Percentiles rank a stretch among this genome's conserved stretches.
phyloP scores from a whole-genome alignment of 2,888 invertebrate species.

The Eupithecia abbreviata region DNA sequence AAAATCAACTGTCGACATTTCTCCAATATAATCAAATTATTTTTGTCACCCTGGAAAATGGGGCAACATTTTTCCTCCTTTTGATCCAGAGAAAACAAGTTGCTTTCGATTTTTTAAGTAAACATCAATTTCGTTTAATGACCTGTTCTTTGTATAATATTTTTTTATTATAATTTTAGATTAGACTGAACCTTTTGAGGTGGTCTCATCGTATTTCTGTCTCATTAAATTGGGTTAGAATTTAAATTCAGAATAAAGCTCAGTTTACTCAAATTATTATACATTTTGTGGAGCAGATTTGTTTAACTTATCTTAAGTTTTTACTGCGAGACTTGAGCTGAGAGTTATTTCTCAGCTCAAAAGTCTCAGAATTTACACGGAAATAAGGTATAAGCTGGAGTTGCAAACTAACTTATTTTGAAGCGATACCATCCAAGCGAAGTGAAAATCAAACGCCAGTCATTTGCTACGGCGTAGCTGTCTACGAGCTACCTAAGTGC shows the following conservation, averaged over 20 bases:
- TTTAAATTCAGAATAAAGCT: slow-evolving; percentile 4
- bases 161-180: slow-evolving; percentile 53
- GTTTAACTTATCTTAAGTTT: background rate
- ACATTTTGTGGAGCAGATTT: background rate
- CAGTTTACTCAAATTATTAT: slow-evolving; percentile 6
- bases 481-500: background rate
- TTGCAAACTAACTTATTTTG: background rate
- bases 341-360: background rate
- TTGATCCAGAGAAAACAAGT: slow-evolving; percentile 70
- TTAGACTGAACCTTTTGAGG: slow-evolving; percentile 41
- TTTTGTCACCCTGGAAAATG: slow-evolving; percentile 73
- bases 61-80: slow-evolving; percentile 67
- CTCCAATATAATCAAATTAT: slow-evolving; percentile 71
- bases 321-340: too few relatives aligned
- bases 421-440: background rate
- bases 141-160: slow-evolving; percentile 58
- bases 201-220: slow-evolving; percentile 51
- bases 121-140: slow-evolving; percentile 69
- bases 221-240: slow-evolving; percentile 44
- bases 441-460: background rate
- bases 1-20: slow-evolving; percentile 73
- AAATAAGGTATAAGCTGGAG: background rate
- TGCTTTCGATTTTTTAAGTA: slow-evolving; percentile 65
- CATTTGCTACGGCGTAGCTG: slow-evolving; percentile 2
- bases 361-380: background rate